Conservation (phyloP, 2,797 vertebrate species). For the Anisognathus igniventris region DNA sequence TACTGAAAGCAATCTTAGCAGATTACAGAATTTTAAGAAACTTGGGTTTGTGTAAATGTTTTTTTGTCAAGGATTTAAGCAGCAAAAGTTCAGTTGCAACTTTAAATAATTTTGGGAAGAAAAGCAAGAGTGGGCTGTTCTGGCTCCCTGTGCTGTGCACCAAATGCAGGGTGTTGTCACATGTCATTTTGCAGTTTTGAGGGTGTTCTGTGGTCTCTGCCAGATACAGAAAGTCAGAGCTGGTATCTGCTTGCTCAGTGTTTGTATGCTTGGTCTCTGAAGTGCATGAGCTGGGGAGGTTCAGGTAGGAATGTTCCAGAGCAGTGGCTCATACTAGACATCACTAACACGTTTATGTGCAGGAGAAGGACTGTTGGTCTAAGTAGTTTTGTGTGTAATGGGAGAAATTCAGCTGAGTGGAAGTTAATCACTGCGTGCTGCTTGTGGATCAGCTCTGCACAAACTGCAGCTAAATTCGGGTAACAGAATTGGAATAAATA, state of each 20-base stretch:
- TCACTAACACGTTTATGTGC: rapidly evolving
- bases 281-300: neutral
- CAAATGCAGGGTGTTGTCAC: neutral
- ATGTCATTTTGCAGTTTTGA: neutral
- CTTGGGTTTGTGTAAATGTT: neutral
- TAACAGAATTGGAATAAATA: neutral
- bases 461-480: neutral
- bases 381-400: neutral
- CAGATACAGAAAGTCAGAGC: neutral
- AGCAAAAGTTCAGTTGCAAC: neutral
- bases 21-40: neutral
- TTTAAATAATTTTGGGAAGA: neutral
- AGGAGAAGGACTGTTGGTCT: neutral
- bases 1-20: neutral
- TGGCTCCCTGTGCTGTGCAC: neutral
- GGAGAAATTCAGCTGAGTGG: neutral
- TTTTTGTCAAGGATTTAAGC: neutral
- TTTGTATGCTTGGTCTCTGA: neutral
- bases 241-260: neutral
- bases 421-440: neutral
- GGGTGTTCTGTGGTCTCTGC: neutral
- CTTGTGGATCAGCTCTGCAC: neutral
- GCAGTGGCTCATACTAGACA: neutral
- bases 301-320: neutral
- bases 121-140: neutral